Evolutionary conservation across 2,888 invertebrate genomes (phyloP).

Genomic region (Ametastegia equiseti): DNA sequence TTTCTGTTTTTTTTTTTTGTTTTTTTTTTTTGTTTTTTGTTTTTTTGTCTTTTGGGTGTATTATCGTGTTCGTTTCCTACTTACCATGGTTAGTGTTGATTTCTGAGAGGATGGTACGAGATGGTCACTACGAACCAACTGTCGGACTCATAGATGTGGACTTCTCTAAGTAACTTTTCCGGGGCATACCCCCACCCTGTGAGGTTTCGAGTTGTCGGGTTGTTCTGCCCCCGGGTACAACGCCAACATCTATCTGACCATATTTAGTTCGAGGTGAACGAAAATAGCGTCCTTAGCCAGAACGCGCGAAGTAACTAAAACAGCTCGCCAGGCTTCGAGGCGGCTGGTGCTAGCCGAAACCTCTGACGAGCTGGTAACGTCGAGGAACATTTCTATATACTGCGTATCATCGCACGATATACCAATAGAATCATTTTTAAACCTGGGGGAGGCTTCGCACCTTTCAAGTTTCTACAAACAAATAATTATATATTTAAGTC

Average conservation of each 20-base stretch:
- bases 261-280: constrained; percentile 74
- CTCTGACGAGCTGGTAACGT: background rate
- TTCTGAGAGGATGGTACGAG: constrained; percentile 69
- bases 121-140: constrained; percentile 75
- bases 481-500: constrained; percentile 19
- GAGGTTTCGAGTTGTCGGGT: constrained; percentile 59
- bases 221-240: constrained; percentile 68
- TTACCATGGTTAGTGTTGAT: constrained; percentile 71
- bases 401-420: background rate
- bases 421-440: background rate
- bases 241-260: constrained; percentile 73
- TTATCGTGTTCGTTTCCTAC: constrained; percentile 57
- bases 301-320: constrained; percentile 70
- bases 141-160: constrained; percentile 72
- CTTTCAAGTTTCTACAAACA: background rate
- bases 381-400: background rate
- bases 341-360: constrained; percentile 22
- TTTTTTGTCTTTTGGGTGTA: constrained; percentile 38
- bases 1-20: constrained; percentile 51
- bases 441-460: constrained; percentile 3
- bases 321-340: constrained; percentile 65
- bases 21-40: constrained; percentile 46
- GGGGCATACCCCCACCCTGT: constrained; percentile 69
- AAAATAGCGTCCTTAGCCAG: constrained; percentile 73
- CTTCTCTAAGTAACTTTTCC: constrained; percentile 75